phyloP scores from a whole-genome alignment of 1,140 invertebrate genomes.

The Lerema accius region DNA sequence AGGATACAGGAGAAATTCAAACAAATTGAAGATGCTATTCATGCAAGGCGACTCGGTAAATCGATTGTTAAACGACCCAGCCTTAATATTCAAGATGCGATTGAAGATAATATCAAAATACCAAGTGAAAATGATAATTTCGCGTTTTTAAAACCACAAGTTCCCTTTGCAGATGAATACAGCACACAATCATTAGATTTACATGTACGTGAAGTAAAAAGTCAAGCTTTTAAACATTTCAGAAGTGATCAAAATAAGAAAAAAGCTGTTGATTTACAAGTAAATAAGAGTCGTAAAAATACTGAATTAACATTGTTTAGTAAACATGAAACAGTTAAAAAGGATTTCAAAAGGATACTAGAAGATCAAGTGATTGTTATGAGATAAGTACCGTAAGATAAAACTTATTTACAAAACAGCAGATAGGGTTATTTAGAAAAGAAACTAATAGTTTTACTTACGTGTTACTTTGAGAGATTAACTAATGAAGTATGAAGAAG shows the following conservation, averaged over 20 bases:
- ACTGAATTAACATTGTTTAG: background rate
- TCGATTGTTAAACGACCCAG: constrained; percentile 3
- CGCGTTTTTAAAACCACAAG: background rate
- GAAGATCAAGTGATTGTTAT: no score
- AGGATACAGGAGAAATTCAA: constrained; percentile 41
- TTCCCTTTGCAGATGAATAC: background rate
- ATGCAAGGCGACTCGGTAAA: constrained; percentile 14
- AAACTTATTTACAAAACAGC: no score
- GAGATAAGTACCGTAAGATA: no score
- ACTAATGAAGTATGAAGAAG: no score
- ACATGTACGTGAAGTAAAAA: background rate
- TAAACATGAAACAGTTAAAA: no score
- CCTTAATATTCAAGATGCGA: constrained; percentile 20
- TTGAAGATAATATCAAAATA: constrained; percentile 7
- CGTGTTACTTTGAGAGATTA: no score
- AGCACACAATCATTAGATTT: background rate
- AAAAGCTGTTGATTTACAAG: background rate
- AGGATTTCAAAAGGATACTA: no score
- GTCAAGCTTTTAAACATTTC: no score
- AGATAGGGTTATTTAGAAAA: no score
- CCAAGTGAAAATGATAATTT: background rate
- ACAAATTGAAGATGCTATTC: constrained; percentile 41
- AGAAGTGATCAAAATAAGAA: background rate
- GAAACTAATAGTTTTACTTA: no score
- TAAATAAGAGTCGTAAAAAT: background rate